Conservation (phyloP, 2,113 vertebrate genomes). For the Ascaphus truei region DNA sequence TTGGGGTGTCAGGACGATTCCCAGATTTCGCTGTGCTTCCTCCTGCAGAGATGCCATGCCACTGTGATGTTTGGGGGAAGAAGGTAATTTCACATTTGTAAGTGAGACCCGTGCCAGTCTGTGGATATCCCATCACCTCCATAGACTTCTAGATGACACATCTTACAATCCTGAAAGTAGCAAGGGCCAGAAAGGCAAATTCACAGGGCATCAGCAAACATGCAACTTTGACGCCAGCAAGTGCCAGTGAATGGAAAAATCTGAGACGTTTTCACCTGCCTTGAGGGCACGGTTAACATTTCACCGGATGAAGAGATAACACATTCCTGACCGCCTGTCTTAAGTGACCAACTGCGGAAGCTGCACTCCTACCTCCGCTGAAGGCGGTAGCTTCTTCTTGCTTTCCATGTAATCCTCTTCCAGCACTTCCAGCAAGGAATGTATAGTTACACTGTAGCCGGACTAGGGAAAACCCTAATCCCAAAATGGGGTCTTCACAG, state of each 20-base stretch:
- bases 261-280: background rate
- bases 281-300: background rate
- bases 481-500: background rate
- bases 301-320: background rate
- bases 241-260: background rate
- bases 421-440: conserved; percentile 50
- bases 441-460: conserved; percentile 13
- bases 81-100: conserved; percentile 54
- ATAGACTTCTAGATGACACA: background rate
- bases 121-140: conserved; percentile 41
- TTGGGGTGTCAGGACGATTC: conserved; percentile 39
- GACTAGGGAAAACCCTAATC: background rate
- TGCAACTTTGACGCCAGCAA: background rate
- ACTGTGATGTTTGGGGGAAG: conserved; percentile 25
- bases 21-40: conserved; percentile 53
- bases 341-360: background rate
- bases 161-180: conserved; percentile 3
- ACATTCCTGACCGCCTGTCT: background rate
- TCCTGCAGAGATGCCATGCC: conserved; percentile 48
- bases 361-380: background rate
- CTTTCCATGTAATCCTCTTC: conserved; percentile 33
- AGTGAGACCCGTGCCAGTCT: conserved; percentile 55
- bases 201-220: background rate
- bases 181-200: background rate
- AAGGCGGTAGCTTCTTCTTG: background rate